Base-by-base conservation (phyloP, 2,797 vertebrate species). In the Takifugu rubripes region DNA sequence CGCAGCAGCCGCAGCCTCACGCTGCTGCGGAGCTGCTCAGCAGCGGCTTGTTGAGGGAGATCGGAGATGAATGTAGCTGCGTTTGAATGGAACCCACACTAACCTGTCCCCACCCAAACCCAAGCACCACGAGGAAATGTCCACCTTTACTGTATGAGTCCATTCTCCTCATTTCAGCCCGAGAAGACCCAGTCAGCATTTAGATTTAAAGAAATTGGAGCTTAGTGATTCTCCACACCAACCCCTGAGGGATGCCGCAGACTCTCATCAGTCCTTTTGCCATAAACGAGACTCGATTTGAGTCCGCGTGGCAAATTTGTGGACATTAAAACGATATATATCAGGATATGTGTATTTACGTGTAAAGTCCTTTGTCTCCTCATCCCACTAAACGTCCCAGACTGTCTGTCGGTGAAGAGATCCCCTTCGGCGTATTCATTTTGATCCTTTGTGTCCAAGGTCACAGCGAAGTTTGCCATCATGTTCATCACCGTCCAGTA, bases 401-500 rank as follows among this genome's bases (percentile, higher is more conserved):
- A 11, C 31, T 8, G 31, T 33, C 10, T 11, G 33, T 11, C 33
- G 7, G 33, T 33, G 33, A 33, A 33, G 31, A 9, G 31, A 5
- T 2, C 7, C 6, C 31, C 31, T 9, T 33, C 31, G 27, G 29
- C 29, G 7, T 33, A 10, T 3, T 43, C 15, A 43, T 6, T 17
- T 16, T 17, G 16, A n/a, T 6, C 27, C 3, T 56, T 64, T 73
- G 59, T 72, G 45, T 84, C 87, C 21, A 76, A 94, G 93, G 89
- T 85, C 63, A 88, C 92, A 25, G 89, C 91, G 25, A 93, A 92
- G 81, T 89, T 86, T 27, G 80, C 90, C 60, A 87, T 92, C 66
- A 93, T 92, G 89, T 94, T 94, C 86, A 89, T 94, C 82, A 92
- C 92, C 48, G 87, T 94, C 66, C 93, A 94, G 82, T 92, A 93